These are phyloP conservation scores for Equus quagga DNA, from an alignment of 2,113 vertebrate species.

Conservation along the genomic window DNA sequence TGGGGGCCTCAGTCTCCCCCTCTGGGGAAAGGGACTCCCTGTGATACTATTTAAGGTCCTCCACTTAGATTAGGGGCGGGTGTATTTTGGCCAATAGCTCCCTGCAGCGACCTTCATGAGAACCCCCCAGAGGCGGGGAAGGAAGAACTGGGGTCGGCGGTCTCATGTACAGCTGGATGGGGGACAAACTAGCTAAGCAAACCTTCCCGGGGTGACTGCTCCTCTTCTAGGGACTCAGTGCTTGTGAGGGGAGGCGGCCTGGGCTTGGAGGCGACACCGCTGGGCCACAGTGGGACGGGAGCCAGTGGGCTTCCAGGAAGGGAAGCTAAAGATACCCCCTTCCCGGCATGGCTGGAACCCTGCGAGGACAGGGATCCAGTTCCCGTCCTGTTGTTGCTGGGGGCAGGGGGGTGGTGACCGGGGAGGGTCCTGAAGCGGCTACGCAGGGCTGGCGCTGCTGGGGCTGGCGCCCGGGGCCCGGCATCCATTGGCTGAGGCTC, in stretches of 20 bases:
- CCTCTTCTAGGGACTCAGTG: background rate
- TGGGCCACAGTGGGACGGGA: conserved; percentile 19
- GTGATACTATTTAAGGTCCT: background rate
- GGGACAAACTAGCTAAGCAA: background rate
- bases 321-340: conserved; percentile 68
- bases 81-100: background rate
- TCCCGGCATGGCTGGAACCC: conserved; percentile 61
- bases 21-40: background rate
- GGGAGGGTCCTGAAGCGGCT: conserved; percentile 37
- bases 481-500: conserved; percentile 52
- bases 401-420: conserved; percentile 45
- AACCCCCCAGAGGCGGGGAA: too few relatives aligned
- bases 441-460: background rate
- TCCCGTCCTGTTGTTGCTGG: conserved; percentile 9
- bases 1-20: background rate
- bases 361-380: conserved; percentile 58
- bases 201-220: background rate
- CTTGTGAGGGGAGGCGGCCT: background rate
- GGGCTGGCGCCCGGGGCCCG: background rate
- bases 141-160: background rate
- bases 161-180: fast-evolving
- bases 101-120: background rate
- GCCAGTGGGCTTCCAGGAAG: conserved; percentile 79
- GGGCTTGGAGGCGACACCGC: background rate
- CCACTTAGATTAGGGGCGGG: fast-evolving